Evolutionary conservation across 2,888 invertebrate genomes (phyloP).

Genomic region (Drosophila barbarae): DNA sequence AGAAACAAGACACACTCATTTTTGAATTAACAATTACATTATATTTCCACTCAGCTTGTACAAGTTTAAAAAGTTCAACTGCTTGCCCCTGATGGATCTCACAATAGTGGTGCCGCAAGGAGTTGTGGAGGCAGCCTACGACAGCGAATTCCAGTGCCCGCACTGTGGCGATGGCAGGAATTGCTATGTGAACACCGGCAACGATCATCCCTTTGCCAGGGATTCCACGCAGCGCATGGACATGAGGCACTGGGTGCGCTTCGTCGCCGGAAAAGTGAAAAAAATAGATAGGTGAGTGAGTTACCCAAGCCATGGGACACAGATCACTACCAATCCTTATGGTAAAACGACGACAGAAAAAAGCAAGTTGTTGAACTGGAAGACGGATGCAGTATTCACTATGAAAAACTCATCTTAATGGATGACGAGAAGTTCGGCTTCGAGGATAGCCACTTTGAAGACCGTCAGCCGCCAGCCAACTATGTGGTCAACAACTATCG

Average conservation of each 20-base stretch:
- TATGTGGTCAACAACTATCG: conserved; percentile 67
- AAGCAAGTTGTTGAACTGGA: conserved; percentile 49
- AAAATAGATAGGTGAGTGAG: conserved; percentile 57
- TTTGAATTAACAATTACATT: too few relatives aligned
- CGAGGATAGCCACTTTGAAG: conserved; percentile 5
- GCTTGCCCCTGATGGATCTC: conserved; percentile 62
- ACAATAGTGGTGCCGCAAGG: conserved; percentile 63
- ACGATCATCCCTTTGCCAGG: conserved; percentile 54
- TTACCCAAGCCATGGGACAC: neutral
- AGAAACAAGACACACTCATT: neutral
- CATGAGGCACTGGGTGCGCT: conserved; percentile 63
- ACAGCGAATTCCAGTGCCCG: conserved; percentile 50
- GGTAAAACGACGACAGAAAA: conserved; percentile 35
- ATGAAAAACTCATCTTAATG: conserved; percentile 65
- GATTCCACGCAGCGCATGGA: conserved; percentile 68
- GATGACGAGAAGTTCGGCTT: conserved; percentile 53
- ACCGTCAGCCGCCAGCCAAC: conserved; percentile 55
- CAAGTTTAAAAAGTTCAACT: conserved; percentile 46
- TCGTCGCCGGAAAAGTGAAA: conserved; percentile 56
- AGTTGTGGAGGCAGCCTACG: conserved; percentile 65
- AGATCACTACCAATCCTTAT: neutral
- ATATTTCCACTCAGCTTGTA: conserved; percentile 11
- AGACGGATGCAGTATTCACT: conserved; percentile 60
- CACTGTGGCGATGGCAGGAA: conserved; percentile 34
- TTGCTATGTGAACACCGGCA: conserved; percentile 59